These are phyloP conservation scores for Leucophenga montana DNA, from an alignment of 2,888 invertebrate species.

Conservation along the genomic window DNA sequence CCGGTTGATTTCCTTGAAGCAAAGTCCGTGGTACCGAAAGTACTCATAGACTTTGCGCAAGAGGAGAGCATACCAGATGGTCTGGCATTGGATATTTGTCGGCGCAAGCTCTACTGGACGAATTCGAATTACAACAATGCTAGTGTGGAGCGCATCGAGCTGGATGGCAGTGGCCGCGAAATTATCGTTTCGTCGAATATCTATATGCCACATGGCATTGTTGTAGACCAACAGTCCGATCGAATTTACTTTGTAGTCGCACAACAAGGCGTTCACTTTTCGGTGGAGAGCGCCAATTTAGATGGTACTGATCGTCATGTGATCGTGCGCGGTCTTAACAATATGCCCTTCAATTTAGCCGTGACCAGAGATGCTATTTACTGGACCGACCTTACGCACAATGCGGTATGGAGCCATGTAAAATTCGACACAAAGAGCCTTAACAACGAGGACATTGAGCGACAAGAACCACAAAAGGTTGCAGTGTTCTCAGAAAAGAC, in stretches of 20 bases:
- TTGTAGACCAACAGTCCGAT: conserved; percentile 80
- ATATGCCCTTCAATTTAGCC: conserved; percentile 82
- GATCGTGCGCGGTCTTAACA: conserved; percentile 76
- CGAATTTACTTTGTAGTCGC: conserved; percentile 87
- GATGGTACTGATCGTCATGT: conserved; percentile 80
- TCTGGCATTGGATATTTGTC: conserved; percentile 85
- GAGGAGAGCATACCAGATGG: conserved; percentile 76
- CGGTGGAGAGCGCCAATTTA: conserved; percentile 82
- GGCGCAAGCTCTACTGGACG: conserved; percentile 89
- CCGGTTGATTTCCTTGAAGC: conserved; percentile 44
- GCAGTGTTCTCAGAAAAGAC: conserved; percentile 65
- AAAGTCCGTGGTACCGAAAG: conserved; percentile 52
- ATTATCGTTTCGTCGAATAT: conserved; percentile 79
- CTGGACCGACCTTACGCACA: conserved; percentile 85
- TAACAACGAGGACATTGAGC: conserved; percentile 27
- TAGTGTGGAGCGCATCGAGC: conserved; percentile 83
- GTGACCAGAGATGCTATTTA: conserved; percentile 83
- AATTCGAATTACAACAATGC: conserved; percentile 83
- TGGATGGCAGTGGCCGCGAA: conserved; percentile 79
- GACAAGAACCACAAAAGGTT: conserved; percentile 45
- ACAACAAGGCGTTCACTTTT: conserved; percentile 79
- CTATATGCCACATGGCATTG: conserved; percentile 81
- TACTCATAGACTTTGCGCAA: conserved; percentile 60
- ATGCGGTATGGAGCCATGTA: conserved; percentile 79
- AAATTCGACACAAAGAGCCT: conserved; percentile 58